Conservation (phyloP, 1,140 invertebrate genomes). For the Ruditapes philippinarum region DNA sequence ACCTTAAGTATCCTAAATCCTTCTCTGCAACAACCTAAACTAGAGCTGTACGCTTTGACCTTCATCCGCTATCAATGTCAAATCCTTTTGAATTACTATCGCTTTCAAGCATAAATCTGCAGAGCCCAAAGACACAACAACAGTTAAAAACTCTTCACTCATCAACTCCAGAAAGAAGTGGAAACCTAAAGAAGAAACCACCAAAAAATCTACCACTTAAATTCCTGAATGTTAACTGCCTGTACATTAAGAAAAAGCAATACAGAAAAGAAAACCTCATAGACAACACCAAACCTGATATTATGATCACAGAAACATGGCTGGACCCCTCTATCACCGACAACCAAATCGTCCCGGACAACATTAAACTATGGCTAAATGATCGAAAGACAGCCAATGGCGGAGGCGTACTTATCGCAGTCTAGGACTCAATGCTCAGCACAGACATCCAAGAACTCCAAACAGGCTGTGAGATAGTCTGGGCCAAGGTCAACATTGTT, state of each 20-base stretch:
- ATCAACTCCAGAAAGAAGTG: no score
- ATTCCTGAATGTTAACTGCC: conserved; percentile 68
- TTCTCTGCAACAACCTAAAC: conserved; percentile 65
- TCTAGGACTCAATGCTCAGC: conserved; percentile 13
- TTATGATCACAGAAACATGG: no score
- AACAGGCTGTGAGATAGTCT: no score
- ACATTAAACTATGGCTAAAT: conserved; percentile 63
- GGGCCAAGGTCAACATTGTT: no score
- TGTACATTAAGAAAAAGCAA: conserved; percentile 65
- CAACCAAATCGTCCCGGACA: no score
- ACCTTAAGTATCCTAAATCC: no score
- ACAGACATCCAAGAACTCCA: conserved; percentile 19
- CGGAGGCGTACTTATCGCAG: conserved; percentile 43
- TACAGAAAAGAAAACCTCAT: conserved; percentile 53
- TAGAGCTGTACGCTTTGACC: conserved; percentile 46
- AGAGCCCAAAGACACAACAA: not conserved
- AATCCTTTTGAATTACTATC: no score
- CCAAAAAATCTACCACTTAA: conserved; percentile 41
- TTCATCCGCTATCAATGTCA: not conserved
- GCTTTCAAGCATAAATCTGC: not conserved
- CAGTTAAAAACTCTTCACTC: no score
- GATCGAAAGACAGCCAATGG: conserved; percentile 35
- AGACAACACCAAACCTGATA: conserved; percentile 62
- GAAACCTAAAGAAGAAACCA: no score
- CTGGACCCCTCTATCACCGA: no score